Base-by-base conservation (phyloP, 2,797 vertebrate species). In the Bovichtus variegatus region DNA sequence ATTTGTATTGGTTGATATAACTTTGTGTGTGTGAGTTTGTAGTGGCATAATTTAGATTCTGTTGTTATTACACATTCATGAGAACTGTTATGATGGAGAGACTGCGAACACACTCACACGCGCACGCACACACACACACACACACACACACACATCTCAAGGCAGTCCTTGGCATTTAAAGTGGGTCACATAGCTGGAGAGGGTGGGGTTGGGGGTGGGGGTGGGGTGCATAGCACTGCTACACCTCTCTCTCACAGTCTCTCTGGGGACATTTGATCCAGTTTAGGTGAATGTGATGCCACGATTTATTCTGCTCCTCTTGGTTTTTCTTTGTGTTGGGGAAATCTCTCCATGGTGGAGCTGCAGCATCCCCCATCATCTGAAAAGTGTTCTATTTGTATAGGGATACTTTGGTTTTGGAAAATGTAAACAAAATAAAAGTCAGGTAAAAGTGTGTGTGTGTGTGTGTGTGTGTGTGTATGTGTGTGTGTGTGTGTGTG, bases 121-220 rank as follows among this genome's bases (percentile, higher is more conserved):
- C 58, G 25, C 55, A 50, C 16, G 63, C 16, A 50, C 34, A 41
- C 44, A 27, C 8, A 41, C n/a, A 63, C 7, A 65, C 31, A 61
- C 58, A 25, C 55, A 50, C n/a, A 63, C 25, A 49, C 34, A 31
- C 51, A 25, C 43, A 67, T 25, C 41, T 70, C 49, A 61, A 47
- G 19, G 41, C 29, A 69, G 61, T 74, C 36, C 36, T 70, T 69
- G 69, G 59, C 19, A n/a, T 40, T 43, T 2, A 79, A 84, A 78
- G 44, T 80, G 59, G 81, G 81, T 76, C 81, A 76, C 69, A 41
- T 47, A 54, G 36, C 13, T 25, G 79, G 2, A 8, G 73, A 44
- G 57, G 50, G 21, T 38, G 73, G 46, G 62, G 51, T 59, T 50
- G 21, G 53, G 16, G 58, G 21, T 38, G 73, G 46, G 62, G 51